Evolutionary conservation across 2,797 vertebrate species (phyloP).

Genomic region (Sphenopsis melanotis): DNA sequence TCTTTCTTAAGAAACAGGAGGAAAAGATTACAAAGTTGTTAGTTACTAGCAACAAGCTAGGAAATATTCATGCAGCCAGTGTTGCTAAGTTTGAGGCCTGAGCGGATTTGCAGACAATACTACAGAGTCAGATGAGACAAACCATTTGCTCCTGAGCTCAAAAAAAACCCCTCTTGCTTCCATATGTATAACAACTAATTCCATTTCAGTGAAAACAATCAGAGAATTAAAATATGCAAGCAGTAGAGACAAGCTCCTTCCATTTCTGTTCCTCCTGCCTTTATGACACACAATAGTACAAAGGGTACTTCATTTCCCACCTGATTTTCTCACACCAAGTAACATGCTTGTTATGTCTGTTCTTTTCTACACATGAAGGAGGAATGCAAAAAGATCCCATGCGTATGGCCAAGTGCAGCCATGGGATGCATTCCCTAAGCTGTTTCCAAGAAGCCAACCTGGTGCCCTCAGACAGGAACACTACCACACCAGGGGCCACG

Average conservation of each 20-base stretch:
- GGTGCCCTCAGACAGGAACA: background rate
- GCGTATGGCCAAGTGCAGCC: background rate
- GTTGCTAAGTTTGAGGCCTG: background rate
- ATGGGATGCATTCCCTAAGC: background rate
- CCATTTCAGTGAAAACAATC: background rate
- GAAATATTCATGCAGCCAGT: background rate
- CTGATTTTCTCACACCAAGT: background rate
- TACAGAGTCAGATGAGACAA: background rate
- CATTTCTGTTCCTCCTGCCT: background rate
- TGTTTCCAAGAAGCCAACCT: background rate
- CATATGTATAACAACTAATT: background rate
- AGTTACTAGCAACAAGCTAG: background rate
- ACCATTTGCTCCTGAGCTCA: background rate
- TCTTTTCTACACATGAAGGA: background rate
- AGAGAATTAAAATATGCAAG: background rate
- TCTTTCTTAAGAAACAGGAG: background rate
- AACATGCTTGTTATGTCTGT: background rate
- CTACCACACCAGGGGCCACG: background rate
- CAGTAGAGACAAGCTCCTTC: background rate
- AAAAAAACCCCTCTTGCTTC: background rate
- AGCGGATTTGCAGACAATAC: background rate
- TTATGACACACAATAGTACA: accelerated
- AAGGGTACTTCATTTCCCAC: background rate
- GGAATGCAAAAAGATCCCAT: background rate
- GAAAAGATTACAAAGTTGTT: background rate